A percentile compares a stretch with the other conserved stretches of the same genome.
Evolutionary conservation across 2,797 vertebrate species (phyloP).

Genomic region (Anas flavirostris): DNA sequence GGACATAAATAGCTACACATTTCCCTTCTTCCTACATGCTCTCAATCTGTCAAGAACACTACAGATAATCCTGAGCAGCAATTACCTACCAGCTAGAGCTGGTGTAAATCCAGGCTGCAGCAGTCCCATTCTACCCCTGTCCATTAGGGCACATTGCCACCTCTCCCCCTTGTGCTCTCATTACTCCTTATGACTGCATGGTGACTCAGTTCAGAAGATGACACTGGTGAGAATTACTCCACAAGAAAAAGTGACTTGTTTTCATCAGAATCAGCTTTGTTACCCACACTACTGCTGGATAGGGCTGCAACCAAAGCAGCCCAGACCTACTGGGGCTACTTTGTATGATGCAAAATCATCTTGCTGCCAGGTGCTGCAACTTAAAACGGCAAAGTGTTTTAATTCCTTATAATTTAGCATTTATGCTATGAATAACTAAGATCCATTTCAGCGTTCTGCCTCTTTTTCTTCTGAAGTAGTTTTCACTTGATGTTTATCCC

Average conservation of each 20-base stretch:
- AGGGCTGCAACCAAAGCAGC: background rate
- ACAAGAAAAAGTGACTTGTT: background rate
- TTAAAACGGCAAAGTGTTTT: background rate
- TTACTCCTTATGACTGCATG: fast-evolving
- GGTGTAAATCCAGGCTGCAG: background rate
- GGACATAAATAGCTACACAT: background rate
- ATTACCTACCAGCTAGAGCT: background rate
- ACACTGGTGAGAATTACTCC: background rate
- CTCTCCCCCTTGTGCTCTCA: background rate
- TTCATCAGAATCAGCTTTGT: background rate
- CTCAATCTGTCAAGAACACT: background rate
- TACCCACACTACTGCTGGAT: background rate
- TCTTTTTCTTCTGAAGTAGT: background rate
- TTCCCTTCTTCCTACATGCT: background rate
- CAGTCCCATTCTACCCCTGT: background rate
- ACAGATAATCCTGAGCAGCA: background rate
- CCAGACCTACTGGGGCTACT: background rate
- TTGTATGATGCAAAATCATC: background rate
- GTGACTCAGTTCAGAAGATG: background rate
- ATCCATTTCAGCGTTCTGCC: background rate
- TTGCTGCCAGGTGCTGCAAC: fast-evolving
- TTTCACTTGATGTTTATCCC: background rate
- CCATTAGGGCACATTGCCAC: background rate
- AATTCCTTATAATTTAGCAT: background rate
- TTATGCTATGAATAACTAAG: background rate